These are phyloP conservation scores for Lutraria lutraria DNA, from an alignment of 2,888 invertebrate species.

Conservation along the genomic window DNA sequence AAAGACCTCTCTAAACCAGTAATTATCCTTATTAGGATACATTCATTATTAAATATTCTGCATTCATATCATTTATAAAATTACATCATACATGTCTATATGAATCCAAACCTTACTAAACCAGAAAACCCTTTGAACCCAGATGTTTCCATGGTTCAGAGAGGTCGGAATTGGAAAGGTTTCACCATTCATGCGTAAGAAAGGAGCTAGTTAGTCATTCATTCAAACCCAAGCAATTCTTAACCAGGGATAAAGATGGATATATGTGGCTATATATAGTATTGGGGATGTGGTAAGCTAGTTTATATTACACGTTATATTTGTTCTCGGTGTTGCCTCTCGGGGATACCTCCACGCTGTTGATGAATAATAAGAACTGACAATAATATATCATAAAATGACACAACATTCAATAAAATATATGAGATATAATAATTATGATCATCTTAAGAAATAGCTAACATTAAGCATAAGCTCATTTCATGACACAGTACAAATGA, in stretches of 20 bases:
- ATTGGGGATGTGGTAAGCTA: background rate
- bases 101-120: too few species aligned
- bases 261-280: background rate
- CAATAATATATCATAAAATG: slow-evolving; percentile 31
- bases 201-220: background rate
- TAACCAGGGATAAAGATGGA: background rate
- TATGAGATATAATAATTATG: background rate
- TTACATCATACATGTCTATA: too few species aligned
- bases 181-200: background rate
- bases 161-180: too few species aligned
- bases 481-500: background rate
- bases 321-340: slow-evolving; percentile 69
- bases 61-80: too few species aligned
- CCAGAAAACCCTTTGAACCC: too few species aligned
- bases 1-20: too few species aligned
- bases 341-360: slow-evolving; percentile 36
- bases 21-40: too few species aligned
- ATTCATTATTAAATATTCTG: too few species aligned
- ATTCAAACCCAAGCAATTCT: slow-evolving; percentile 14
- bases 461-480: background rate
- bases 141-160: too few species aligned
- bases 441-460: background rate
- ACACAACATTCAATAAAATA: slow-evolving; percentile 18
- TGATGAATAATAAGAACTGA: slow-evolving; percentile 37
- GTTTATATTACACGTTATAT: slow-evolving; percentile 85